Base-by-base conservation (phyloP, 2,113 vertebrate species). In the Urocitellus parryii region DNA sequence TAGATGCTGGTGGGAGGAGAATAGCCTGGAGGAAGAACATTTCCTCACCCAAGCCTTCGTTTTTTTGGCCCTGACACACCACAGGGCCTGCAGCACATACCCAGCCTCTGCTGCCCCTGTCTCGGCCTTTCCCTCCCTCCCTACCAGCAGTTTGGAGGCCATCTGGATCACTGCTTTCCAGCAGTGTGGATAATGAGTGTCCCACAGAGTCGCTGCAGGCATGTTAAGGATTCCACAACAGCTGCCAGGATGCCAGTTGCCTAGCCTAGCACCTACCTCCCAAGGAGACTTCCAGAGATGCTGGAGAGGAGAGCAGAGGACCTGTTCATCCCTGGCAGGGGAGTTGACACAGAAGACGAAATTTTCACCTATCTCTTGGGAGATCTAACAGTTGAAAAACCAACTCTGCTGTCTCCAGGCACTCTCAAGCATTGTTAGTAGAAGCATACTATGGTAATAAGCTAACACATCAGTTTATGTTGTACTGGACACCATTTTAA, bases 121-220 rank as follows among this genome's bases (percentile, higher is more conserved):
- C 61, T 65, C 27, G 34, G 39, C 5, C 20, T 65, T 84, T 45
- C 53, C 29, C n/a, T 87, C 34, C 18, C 20, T 61, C 34, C 16
- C 29, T 61, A 72, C 87, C 39, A 51, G 80, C 34, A n/a, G 20
- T 25, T 8, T 16, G 72, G n/a, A 79, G 18, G 73, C 94, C 94
- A 88, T 70, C 83, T 77, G 88, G 90, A 77, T 37, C 65, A 79
- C 79, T 32, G 65, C 37, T 42, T 70, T 56, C 94, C 72, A 90
- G 87, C 56, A 67, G 65, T 8, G 13, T 32, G 51, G 53, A 17
- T 79, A 83, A 82, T 42, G 79, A 90, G 77, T 34, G 48, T 22
- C 61, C 73, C 37, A 73, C 7, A 5, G 91, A 90, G 95, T 24
- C 11, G 29, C 14, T 68, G 32, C 25, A 82, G 82, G 76, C 8